phyloP scores from a whole-genome alignment of 2,888 invertebrate species.

The Pyrgus malvae region DNA sequence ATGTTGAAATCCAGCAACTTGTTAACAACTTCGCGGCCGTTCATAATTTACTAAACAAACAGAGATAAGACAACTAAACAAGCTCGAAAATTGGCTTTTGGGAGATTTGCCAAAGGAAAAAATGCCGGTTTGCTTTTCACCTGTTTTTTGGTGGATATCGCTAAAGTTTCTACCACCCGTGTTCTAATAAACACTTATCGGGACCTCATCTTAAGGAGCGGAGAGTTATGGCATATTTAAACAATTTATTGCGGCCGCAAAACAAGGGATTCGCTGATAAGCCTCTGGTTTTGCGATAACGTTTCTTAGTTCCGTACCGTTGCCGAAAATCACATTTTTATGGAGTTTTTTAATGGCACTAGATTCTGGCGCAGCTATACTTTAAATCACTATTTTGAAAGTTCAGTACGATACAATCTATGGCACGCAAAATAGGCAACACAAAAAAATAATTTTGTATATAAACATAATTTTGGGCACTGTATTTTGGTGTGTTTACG shows the following conservation, averaged over 20 bases:
- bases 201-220: slow-evolving; percentile 64
- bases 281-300: slow-evolving; percentile 64
- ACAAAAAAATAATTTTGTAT: no score
- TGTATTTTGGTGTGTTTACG: not conserved
- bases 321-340: slow-evolving; percentile 47
- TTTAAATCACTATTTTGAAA: no score
- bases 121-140: slow-evolving; percentile 54
- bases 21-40: slow-evolving; percentile 61
- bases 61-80: slow-evolving; percentile 59
- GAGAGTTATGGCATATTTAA: slow-evolving; percentile 78
- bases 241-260: slow-evolving; percentile 73
- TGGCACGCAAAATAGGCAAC: no score
- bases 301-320: slow-evolving; percentile 46
- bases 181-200: slow-evolving; percentile 77
- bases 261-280: slow-evolving; percentile 71
- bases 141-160: slow-evolving; percentile 60
- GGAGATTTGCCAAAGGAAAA: slow-evolving; percentile 56
- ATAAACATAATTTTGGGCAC: not conserved
- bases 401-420: no score
- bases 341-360: not conserved
- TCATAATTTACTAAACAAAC: slow-evolving; percentile 72
- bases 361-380: not conserved
- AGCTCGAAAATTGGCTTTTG: slow-evolving; percentile 55
- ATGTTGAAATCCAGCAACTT: slow-evolving; percentile 41
- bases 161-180: slow-evolving; percentile 68